Base-by-base conservation (phyloP, 1,140 invertebrate genomes). In the Platorchestia sp. region DNA sequence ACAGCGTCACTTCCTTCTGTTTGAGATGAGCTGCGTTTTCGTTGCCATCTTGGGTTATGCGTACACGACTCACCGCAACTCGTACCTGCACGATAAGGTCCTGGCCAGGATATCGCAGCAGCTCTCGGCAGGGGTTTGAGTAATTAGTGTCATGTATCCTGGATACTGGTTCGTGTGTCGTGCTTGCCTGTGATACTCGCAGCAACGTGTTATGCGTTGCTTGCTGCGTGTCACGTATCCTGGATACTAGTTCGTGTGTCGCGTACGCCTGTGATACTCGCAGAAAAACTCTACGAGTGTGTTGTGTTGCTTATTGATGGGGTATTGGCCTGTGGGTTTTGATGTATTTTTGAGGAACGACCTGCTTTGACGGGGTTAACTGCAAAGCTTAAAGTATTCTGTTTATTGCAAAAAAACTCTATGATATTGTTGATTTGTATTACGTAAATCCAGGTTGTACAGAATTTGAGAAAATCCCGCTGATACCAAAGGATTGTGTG, bases 51-150 rank as follows among this genome's bases (percentile, higher is more conserved):
- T 44, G 10, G 91, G 91, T 16, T 93, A 93, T 36, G 22, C 91
- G 44, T 93, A 93, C 45, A 93, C 91, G 7, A 19, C 91, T 47
- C 45, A 93, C 45, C 43, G 91, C 40, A 42, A 93, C 45, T 93
- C 91, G 10, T 47, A 93, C 40, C 91, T 93, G 40, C 91, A 93
- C 10, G 45, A 93, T 40, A 93, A 93, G 40, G 91, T 93, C 7
- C 91, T 93, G 1, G 91, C 91, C 0, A 93, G 91, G 47, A 93
- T 93, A 45, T 93, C 91, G 6, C 91, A 93, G 45, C 91, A 93
- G 45, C 91, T 93, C 10, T 42, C 91, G 6, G 91, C 91, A 16
- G 91, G 91, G 40, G 91, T 89, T 16, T 89, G 87, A 89, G 27
- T 3, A 89, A 75, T 75, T 75, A 75, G 14, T 14, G 53, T 16